A percentile compares a stretch with the other conserved stretches of the same genome.
phyloP scores from a whole-genome alignment of 1,140 invertebrate species.

The Pseudomyrmex concolor region DNA sequence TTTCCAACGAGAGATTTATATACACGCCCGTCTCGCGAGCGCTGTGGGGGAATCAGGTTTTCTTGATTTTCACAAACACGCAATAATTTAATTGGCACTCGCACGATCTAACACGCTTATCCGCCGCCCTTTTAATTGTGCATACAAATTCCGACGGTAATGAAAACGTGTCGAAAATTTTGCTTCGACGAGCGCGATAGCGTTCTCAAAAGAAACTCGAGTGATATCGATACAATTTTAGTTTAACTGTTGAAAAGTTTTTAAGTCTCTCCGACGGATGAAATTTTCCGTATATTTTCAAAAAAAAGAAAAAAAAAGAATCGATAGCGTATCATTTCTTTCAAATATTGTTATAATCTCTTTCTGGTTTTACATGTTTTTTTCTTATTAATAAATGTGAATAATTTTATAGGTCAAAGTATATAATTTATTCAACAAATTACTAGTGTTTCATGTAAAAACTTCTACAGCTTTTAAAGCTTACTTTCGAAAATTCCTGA shows the following conservation, averaged over 20 bases:
- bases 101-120: slow-evolving; percentile 51
- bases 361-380: background rate
- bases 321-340: too few species aligned
- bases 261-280: slow-evolving; percentile 4
- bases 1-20: slow-evolving; percentile 54
- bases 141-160: slow-evolving; percentile 1
- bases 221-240: slow-evolving; percentile 15
- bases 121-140: slow-evolving; percentile 19
- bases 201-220: background rate
- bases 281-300: background rate
- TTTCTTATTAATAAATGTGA: background rate
- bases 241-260: background rate
- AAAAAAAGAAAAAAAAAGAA: background rate
- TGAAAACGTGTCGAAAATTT: slow-evolving; percentile 45
- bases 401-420: background rate
- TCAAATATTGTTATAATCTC: background rate
- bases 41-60: slow-evolving; percentile 20
- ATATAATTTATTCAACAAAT: background rate
- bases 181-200: slow-evolving; percentile 8
- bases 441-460: background rate
- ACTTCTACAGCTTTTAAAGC: background rate
- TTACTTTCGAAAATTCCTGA: background rate
- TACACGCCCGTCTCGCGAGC: background rate
- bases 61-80: slow-evolving; percentile 45
- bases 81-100: slow-evolving; percentile 45